These are phyloP conservation scores for Athene noctua DNA, from an alignment of 2,113 vertebrate species.

Conservation along the genomic window DNA sequence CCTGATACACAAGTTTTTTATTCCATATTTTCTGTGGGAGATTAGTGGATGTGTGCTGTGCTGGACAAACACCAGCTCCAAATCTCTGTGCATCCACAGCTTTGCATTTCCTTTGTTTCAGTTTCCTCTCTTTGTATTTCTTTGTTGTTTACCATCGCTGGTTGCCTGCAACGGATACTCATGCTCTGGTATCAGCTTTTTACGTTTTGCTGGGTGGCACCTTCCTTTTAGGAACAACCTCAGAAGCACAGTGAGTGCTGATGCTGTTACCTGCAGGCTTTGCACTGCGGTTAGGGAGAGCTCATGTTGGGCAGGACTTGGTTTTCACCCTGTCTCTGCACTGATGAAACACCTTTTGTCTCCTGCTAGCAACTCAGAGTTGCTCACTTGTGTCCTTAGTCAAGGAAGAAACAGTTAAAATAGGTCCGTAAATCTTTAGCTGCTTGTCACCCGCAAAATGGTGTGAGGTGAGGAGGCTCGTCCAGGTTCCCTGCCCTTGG, in stretches of 20 bases:
- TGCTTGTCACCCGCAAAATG: rapidly evolving
- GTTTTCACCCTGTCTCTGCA: rapidly evolving
- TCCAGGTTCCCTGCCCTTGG: not conserved
- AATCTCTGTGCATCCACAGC: not conserved
- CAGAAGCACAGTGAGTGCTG: not conserved
- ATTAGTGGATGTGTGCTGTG: rapidly evolving
- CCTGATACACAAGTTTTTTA: not conserved
- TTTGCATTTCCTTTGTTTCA: not conserved
- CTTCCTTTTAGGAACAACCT: not conserved
- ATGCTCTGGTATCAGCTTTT: not conserved
- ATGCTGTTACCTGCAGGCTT: not conserved
- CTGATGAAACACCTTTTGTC: not conserved
- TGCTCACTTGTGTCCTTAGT: not conserved
- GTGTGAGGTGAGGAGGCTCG: not conserved
- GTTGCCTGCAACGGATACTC: not conserved
- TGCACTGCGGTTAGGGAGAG: not conserved
- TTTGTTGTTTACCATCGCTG: not conserved
- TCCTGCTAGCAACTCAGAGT: not conserved
- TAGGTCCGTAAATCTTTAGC: not conserved
- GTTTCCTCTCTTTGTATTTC: not conserved
- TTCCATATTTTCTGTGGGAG: not conserved
- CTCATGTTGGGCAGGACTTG: rapidly evolving
- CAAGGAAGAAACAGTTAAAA: rapidly evolving
- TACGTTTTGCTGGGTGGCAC: not conserved
- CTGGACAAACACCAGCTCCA: not conserved